Base-by-base conservation (phyloP, 53 echinoderm and acorn worm species). In the Hippasteria phrygiana region DNA sequence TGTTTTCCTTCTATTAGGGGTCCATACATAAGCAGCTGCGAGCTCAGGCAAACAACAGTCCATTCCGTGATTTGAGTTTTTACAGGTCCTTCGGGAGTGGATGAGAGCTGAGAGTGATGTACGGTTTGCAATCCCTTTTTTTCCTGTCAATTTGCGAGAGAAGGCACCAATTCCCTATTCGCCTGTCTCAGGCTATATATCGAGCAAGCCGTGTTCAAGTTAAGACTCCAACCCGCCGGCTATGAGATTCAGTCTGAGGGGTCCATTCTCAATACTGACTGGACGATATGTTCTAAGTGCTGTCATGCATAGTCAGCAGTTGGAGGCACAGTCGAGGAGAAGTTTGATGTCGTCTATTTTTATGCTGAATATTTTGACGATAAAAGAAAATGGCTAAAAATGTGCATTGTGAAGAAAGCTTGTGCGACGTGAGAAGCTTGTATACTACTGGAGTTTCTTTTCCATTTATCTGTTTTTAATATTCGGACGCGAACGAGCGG, bases 141-240 rank as follows among this genome's bases (percentile, higher is more conserved):
- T 32, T 65, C 65, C 65, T 65, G 37, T 67, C 69, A 67, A 67
- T 67, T 67, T 36, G 34, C 36, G 20, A 20, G 37, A 36, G 37
- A 4, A 67, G 37, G 32, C 12, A 14, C 8, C 8, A 48, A 48
- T 10, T 10, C 34, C 31, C 32, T 35, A 67, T 67, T 26, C 31
- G 28, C 31, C n/a, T 14, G 69, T 33, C 22, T 67, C 69, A n/a
- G 1, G 69, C 69, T 4, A 59, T 1, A n/a, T n/a, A n/a, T n/a
- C n/a, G n/a, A n/a, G n/a, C 35, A 35, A 20, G 16, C 69, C 4
- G 69, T 35, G 36, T 33, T 67, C 36, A n/a, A n/a, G 69, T 67
- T 67, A 31, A 33, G 36, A 35, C 22, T 63, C 22, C 13, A 35
- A 18, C 69, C 69, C 69, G 13, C 12, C 69, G 69, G 69, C 69